Percentiles rank a stretch among this genome's conserved stretches.
Conservation (phyloP, 2,888 invertebrate genomes). For the Platycheirus albimanus region DNA sequence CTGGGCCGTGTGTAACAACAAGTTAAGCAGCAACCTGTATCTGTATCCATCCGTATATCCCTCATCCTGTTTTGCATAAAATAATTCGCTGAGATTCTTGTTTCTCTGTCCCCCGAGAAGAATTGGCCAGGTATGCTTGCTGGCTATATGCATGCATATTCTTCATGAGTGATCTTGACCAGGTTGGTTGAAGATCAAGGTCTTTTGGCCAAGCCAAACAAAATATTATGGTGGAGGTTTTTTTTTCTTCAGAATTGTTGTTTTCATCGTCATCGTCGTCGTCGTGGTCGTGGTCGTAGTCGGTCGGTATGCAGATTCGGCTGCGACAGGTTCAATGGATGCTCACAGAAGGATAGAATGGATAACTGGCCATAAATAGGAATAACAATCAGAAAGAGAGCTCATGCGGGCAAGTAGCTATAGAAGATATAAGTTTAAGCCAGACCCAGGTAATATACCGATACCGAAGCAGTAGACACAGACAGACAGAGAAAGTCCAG, state of each 20-base stretch:
- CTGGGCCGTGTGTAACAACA: constrained; percentile 65
- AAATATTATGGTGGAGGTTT: constrained; percentile 45
- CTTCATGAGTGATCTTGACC: constrained; percentile 72
- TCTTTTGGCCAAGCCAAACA: constrained; percentile 41
- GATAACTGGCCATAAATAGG: constrained; percentile 73
- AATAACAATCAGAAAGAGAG: constrained; percentile 72
- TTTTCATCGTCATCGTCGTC: not conserved
- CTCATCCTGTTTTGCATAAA: constrained; percentile 74
- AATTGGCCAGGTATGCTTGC: constrained; percentile 20
- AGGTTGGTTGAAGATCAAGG: constrained; percentile 73
- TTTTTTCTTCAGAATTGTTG: not conserved
- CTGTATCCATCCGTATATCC: constrained; percentile 11
- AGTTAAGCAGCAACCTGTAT: constrained; percentile 70
- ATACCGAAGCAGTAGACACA: constrained; percentile 50
- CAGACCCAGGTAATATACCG: constrained; percentile 10
- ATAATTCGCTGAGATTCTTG: constrained; percentile 71
- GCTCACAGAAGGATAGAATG: constrained; percentile 62
- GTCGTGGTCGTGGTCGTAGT: constrained; percentile 1
- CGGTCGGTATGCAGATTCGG: constrained; percentile 67
- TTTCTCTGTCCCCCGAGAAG: constrained; percentile 41
- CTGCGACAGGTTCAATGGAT: constrained; percentile 69
- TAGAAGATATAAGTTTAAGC: not conserved
- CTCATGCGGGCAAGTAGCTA: constrained; percentile 56
- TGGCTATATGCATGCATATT: constrained; percentile 71
- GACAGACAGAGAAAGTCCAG: constrained; percentile 70